Evolutionary conservation across 2,888 invertebrate genomes (phyloP), one percentile per base, ranked within the genome.

Genomic region (Linyphia triangularis): DNA sequence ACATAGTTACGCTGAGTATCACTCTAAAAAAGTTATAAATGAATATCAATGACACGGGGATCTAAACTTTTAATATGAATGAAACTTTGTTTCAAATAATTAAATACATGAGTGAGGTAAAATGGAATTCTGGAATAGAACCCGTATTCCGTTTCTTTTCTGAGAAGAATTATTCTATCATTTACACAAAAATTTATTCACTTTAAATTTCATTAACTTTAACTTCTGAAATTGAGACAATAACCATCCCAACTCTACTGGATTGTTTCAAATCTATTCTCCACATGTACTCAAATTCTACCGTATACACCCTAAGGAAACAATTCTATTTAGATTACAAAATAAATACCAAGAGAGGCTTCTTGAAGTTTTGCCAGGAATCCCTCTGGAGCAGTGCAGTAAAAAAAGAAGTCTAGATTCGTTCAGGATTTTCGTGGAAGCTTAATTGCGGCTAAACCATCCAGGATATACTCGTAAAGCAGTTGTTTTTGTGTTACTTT

Each of bases 371-470:
- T n/a, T 67, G 67, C 67, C 67, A 67, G 67, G 67, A 33, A 19
- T 33, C 5, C 30, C 33, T 24, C 9, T 67, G 33, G 24, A 4
- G 4, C 22, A 24, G 24, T 13, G 30, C 28, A 57, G n/a, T 51
- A 51, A 75, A 77, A 77, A 77, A 61, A 24, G 24, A 0, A 22
- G n/a, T 40, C 33, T 19, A 19, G 19, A 73, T 9, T 19, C 78
- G 24, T 40, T 30, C 28, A 7, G 67, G 78, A 79, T 79, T 67
- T 67, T 79, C 61, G 24, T 10, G 13, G 28, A 13, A 22, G 28
- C 65, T 79, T 79, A 79, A 79, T 79, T 79, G 78, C 78, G 19
- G 51, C 65, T 33, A 22, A 67, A 22, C 65, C 67, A 79, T 63
- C 22, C 22, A 40, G 65, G 78, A 67, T 22, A 28, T 28, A 43